Evolutionary conservation across 2,113 vertebrate species (phyloP).

Genomic region (Calypte anna): DNA sequence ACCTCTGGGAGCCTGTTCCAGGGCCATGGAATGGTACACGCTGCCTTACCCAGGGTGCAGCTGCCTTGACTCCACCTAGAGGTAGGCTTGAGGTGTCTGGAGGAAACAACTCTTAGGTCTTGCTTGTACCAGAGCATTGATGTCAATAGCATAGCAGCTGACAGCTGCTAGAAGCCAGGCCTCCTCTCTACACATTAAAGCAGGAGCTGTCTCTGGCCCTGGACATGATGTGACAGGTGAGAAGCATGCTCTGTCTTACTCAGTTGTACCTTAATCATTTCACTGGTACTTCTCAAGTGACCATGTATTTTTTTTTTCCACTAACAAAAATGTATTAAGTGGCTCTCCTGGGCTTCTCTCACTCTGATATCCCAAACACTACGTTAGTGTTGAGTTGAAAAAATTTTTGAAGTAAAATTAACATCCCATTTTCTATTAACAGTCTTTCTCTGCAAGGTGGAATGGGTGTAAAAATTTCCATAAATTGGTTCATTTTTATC

Average conservation of each 20-base stretch:
- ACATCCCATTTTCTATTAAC: background rate
- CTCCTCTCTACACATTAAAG: background rate
- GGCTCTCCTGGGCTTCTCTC: background rate
- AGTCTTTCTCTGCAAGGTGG: background rate
- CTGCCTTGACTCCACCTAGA: background rate
- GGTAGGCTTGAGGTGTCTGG: background rate
- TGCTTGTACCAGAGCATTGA: background rate
- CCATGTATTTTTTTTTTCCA: background rate
- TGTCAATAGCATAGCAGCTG: background rate
- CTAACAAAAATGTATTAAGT: background rate
- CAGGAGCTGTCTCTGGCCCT: background rate
- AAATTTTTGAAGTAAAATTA: background rate
- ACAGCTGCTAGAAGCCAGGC: background rate
- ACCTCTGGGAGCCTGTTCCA: fast-evolving
- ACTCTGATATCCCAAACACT: background rate
- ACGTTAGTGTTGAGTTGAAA: background rate
- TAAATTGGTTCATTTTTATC: background rate
- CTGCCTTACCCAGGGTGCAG: too few relatives aligned
- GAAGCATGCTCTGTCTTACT: background rate
- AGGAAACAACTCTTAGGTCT: too few relatives aligned
- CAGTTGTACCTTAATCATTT: background rate
- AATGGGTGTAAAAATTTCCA: background rate
- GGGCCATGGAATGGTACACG: fast-evolving
- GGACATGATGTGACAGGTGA: background rate
- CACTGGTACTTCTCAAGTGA: background rate